Evolutionary conservation across 2,888 invertebrate genomes (phyloP).

Genomic region (Conomelus anceps): DNA sequence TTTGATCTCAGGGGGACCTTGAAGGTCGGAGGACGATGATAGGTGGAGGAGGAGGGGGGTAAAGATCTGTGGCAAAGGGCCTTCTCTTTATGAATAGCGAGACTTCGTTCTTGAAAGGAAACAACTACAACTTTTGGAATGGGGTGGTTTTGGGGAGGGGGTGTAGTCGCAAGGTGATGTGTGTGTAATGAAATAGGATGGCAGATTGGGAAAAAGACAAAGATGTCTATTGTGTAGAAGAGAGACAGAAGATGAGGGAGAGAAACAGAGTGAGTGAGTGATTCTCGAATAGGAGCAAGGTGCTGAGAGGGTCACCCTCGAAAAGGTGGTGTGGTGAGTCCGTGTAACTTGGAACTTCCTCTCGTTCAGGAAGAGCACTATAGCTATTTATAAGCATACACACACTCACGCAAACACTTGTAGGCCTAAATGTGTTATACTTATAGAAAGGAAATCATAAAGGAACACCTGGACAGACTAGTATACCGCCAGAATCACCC

Average conservation of each 20-base stretch:
- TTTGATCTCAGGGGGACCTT: neutral
- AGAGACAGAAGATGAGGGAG: neutral
- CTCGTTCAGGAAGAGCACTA: neutral
- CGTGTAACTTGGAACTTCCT: neutral
- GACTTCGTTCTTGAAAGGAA: neutral
- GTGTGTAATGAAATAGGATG: neutral
- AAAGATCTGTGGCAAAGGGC: neutral
- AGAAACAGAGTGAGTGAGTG: neutral
- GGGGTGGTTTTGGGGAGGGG: neutral
- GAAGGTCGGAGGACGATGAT: neutral
- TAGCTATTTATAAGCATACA: neutral
- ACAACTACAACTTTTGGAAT: neutral
- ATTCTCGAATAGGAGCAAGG: neutral
- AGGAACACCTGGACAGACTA: neutral
- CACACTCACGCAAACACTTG: neutral
- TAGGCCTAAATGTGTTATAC: neutral
- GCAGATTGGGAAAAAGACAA: neutral
- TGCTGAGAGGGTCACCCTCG: neutral
- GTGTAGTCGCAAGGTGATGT: neutral
- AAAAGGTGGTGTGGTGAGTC: neutral
- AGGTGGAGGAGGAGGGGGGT: too few species aligned
- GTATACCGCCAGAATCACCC: neutral
- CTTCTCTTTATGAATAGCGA: neutral
- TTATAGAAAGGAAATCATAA: neutral
- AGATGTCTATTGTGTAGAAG: neutral